Percentiles rank a stretch among this genome's conserved stretches.
Conservation (phyloP, 1,140 invertebrate species). For the Mya arenaria region DNA sequence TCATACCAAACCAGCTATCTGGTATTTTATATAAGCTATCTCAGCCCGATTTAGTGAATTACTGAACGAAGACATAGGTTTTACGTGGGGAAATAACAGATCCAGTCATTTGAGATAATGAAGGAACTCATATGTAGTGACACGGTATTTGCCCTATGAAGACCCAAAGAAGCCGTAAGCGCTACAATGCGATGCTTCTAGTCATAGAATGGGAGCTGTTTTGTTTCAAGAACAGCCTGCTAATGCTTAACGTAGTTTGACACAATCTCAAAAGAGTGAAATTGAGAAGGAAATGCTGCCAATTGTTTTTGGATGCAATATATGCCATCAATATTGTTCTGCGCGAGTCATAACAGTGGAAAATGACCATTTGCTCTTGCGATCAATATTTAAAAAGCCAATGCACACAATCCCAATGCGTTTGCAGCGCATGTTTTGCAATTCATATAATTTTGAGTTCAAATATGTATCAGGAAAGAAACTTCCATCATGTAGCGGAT, state of each 20-base stretch:
- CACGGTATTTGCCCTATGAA: not conserved
- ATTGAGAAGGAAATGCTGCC: constrained; percentile 22
- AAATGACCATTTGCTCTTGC: constrained; percentile 39
- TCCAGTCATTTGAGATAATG: not conserved
- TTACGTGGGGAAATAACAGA: not conserved
- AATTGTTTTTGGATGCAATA: constrained; percentile 14
- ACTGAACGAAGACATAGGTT: not conserved
- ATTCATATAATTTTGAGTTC: constrained; percentile 74
- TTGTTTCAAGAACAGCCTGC: not conserved
- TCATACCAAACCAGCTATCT: not conserved
- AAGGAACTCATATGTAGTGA: not conserved
- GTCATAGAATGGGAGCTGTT: not conserved
- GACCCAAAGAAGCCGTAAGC: constrained; percentile 6
- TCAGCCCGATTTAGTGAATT: not conserved
- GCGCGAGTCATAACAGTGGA: constrained; percentile 17
- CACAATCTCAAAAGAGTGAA: constrained; percentile 1
- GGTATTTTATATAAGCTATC: not conserved
- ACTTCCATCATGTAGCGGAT: constrained; percentile 25
- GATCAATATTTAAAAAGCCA: constrained; percentile 44
- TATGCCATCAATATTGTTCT: constrained; percentile 43
- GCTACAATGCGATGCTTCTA: not conserved
- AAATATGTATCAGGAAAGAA: constrained; percentile 59
- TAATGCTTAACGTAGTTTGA: not conserved
- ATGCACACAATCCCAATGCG: constrained; percentile 19
- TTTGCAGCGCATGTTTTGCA: constrained; percentile 49